phyloP scores from a whole-genome alignment of 2,113 vertebrate genomes.

The Tragelaphus scriptus region DNA sequence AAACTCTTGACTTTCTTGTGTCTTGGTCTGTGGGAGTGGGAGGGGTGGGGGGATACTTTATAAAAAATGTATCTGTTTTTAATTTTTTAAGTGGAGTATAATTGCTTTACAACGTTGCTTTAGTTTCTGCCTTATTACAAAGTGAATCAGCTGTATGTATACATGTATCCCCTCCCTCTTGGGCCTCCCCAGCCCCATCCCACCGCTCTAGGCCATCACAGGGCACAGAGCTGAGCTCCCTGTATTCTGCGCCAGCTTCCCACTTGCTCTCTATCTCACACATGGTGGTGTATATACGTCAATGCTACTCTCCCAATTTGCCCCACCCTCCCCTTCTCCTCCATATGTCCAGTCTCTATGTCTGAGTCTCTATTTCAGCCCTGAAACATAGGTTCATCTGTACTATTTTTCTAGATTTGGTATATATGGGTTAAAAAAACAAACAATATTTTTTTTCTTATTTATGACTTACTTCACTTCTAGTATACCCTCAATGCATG shows the following conservation, averaged over 20 bases:
- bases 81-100: not conserved
- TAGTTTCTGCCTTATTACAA: not conserved
- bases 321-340: not conserved
- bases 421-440: not conserved
- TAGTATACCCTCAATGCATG: not conserved
- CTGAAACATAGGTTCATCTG: not conserved
- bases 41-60: too few species aligned
- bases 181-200: not conserved
- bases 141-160: not conserved
- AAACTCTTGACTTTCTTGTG: not conserved
- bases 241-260: fast-evolving
- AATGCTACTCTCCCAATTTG: not conserved
- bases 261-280: not conserved
- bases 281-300: not conserved
- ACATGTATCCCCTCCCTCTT: not conserved
- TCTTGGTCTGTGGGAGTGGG: not conserved
- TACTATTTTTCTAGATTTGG: not conserved
- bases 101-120: not conserved
- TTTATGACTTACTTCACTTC: not conserved
- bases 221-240: not conserved
- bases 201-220: not conserved
- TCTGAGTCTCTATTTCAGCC: not conserved
- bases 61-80: not conserved
- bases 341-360: not conserved
- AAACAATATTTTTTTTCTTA: not conserved